Evolutionary conservation across 2,113 vertebrate genomes (phyloP).

Genomic region (Perca schrenkii): DNA sequence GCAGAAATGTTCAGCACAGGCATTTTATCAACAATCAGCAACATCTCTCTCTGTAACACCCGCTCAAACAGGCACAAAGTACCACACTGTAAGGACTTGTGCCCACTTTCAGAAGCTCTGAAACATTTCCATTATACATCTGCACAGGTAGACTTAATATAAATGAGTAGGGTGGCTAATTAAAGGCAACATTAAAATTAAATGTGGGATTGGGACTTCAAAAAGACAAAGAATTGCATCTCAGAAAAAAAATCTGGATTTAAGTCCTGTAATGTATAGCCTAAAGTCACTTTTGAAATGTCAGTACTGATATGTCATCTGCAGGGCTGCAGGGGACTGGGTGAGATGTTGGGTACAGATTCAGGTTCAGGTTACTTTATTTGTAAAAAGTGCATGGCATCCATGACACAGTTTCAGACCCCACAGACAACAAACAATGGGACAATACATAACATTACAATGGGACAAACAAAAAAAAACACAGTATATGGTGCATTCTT

Average conservation of each 20-base stretch:
- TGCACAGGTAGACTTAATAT: neutral
- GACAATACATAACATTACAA: too few species aligned
- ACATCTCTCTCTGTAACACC: too few species aligned
- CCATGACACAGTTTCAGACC: too few species aligned
- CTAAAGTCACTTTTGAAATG: neutral
- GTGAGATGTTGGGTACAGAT: neutral
- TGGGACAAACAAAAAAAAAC: too few species aligned
- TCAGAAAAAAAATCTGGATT: neutral
- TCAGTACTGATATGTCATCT: neutral
- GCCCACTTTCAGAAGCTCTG: neutral
- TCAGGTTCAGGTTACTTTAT: neutral
- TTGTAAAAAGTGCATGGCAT: too few species aligned
- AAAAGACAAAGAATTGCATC: neutral
- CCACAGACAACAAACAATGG: too few species aligned
- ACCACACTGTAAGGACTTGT: neutral
- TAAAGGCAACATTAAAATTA: neutral
- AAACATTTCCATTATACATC: neutral
- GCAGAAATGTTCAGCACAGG: too few species aligned
- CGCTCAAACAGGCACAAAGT: neutral
- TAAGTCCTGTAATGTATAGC: neutral
- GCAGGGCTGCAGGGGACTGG: neutral
- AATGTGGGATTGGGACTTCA: neutral
- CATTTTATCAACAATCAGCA: too few species aligned
- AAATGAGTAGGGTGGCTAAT: neutral
- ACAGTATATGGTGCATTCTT: constrained; percentile 14